phyloP scores from a whole-genome alignment of 2,113 vertebrate genomes.

The Cynopterus brachyotis region DNA sequence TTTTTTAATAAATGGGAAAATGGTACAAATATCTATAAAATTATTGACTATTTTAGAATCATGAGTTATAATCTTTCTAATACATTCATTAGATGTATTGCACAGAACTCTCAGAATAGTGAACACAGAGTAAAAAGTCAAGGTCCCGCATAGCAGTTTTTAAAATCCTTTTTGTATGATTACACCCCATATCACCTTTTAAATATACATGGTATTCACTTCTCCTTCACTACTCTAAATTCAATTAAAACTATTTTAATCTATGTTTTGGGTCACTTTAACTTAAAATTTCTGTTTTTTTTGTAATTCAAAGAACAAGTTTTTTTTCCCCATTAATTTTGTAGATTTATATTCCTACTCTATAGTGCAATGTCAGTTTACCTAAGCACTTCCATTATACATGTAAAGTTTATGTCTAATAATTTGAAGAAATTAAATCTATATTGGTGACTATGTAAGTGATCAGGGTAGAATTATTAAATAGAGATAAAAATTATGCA shows the following conservation, averaged over 20 bases:
- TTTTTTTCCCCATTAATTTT: neutral
- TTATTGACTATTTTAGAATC: neutral
- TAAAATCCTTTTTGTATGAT: neutral
- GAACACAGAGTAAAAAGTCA: neutral
- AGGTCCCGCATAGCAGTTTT: neutral
- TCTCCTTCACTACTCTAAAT: neutral
- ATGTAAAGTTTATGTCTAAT: conserved; percentile 1
- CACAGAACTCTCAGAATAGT: neutral
- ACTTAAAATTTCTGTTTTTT: neutral
- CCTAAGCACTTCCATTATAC: neutral
- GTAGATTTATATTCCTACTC: neutral
- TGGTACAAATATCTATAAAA: neutral
- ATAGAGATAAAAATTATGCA: neutral
- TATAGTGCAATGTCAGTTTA: neutral
- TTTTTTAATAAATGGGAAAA: conserved; percentile 11
- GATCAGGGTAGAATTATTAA: neutral
- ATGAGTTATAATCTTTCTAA: neutral
- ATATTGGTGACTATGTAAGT: neutral
- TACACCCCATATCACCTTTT: neutral
- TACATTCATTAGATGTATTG: neutral
- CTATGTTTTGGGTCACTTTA: neutral
- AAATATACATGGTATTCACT: neutral
- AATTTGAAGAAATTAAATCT: conserved; percentile 17
- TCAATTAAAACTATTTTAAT: neutral
- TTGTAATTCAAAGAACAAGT: neutral